These are phyloP conservation scores for Panthera leo DNA, from an alignment of 2,113 vertebrate species.

Conservation along the genomic window DNA sequence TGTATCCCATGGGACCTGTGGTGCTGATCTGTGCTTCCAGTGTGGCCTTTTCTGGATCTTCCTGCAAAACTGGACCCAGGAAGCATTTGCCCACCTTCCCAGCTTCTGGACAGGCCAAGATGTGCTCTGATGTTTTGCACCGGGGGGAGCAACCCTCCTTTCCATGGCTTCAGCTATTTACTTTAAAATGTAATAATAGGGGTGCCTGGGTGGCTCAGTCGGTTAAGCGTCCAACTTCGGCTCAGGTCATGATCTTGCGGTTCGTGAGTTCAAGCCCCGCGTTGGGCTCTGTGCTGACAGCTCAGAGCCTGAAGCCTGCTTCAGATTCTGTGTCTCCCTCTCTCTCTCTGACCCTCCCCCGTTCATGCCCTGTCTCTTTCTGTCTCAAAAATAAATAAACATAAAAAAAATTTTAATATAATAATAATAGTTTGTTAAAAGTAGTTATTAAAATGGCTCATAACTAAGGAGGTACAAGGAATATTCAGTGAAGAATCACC, in stretches of 20 bases:
- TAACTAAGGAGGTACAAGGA: neutral
- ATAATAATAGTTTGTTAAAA: neutral
- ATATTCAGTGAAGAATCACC: neutral
- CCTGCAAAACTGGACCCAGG: neutral
- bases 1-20: neutral
- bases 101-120: neutral
- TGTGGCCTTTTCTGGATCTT: neutral
- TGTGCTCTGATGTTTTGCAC: neutral
- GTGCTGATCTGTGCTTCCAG: neutral
- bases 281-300: too few relatives aligned
- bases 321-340: too few relatives aligned
- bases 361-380: too few relatives aligned
- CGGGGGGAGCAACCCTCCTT: neutral
- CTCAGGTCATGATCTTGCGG: too few relatives aligned
- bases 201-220: too few relatives aligned
- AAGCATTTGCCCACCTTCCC: neutral
- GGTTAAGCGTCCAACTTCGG: too few relatives aligned
- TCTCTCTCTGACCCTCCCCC: too few relatives aligned
- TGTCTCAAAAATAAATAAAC: too few relatives aligned
- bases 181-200: neutral
- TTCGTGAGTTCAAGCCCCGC: too few relatives aligned
- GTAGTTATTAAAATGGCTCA: neutral
- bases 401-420: too few relatives aligned
- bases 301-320: too few relatives aligned
- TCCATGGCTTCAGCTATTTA: neutral